Conservation (phyloP, 2,888 invertebrate species). For the Stictocephala bisonia region DNA sequence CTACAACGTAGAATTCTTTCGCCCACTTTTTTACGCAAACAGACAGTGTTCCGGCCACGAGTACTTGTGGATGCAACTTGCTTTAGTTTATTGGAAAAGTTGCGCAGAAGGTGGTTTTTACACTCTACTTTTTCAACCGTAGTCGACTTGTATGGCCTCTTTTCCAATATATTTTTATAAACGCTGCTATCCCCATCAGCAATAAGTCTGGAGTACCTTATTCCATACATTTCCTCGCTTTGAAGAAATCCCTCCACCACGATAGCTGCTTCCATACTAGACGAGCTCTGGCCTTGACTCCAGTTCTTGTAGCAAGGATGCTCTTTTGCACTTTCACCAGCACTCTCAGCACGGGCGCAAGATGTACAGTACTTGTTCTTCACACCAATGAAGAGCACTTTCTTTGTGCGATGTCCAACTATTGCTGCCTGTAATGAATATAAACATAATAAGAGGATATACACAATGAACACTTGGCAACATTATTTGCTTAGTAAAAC, state of each 20-base stretch:
- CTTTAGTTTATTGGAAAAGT: slow-evolving; percentile 20
- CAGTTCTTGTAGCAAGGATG: slow-evolving; percentile 39
- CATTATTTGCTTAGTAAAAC: too few relatives aligned
- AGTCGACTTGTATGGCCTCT: not conserved
- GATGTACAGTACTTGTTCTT: slow-evolving; percentile 37
- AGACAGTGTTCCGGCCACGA: slow-evolving; percentile 18
- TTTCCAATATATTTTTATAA: not conserved
- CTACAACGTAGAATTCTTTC: slow-evolving; percentile 29
- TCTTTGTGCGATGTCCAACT: too few relatives aligned
- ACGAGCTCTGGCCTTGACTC: slow-evolving; percentile 1
- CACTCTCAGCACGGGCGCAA: slow-evolving; percentile 20
- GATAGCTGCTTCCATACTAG: slow-evolving; percentile 34
- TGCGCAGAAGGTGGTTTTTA: slow-evolving; percentile 22
- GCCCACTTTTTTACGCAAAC: slow-evolving; percentile 23
- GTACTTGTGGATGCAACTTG: slow-evolving; percentile 6
- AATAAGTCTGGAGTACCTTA: slow-evolving; percentile 30
- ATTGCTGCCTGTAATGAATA: too few relatives aligned
- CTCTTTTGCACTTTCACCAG: slow-evolving; percentile 5
- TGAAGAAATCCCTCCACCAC: slow-evolving; percentile 33
- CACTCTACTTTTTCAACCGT: slow-evolving; percentile 31
- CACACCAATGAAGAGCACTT: slow-evolving; percentile 1
- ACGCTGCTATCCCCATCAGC: slow-evolving; percentile 36
- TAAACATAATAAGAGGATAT: too few relatives aligned
- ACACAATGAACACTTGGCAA: too few relatives aligned
- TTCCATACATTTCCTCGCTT: slow-evolving; percentile 41